These are phyloP conservation scores for Aythya baeri DNA, from an alignment of 2,113 vertebrate genomes.

Conservation along the genomic window DNA sequence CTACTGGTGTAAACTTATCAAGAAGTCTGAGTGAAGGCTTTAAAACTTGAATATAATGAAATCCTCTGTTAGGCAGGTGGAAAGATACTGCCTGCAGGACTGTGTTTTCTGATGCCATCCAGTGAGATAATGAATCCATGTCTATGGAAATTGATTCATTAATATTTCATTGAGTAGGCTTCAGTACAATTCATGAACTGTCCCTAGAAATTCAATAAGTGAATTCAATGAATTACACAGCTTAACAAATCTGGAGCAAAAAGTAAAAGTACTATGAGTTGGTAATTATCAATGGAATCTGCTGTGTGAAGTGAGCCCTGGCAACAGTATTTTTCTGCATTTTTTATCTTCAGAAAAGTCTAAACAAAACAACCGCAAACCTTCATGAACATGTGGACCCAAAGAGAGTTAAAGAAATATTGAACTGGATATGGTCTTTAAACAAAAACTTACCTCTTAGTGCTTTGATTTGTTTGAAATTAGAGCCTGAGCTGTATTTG, in stretches of 20 bases:
- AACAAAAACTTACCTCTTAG: not conserved
- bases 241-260: conserved; percentile 68
- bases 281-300: conserved; percentile 16
- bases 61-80: conserved; percentile 62
- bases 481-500: not conserved
- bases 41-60: conserved; percentile 66
- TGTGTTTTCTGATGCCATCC: conserved; percentile 74
- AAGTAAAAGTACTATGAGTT: not conserved
- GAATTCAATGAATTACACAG: conserved; percentile 72
- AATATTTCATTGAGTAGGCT: conserved; percentile 80
- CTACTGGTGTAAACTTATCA: conserved; percentile 41
- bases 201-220: conserved; percentile 77
- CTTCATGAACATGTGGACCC: not conserved
- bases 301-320: not conserved
- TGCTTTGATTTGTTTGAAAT: not conserved
- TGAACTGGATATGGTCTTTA: not conserved
- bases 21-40: conserved; percentile 45
- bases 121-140: conserved; percentile 77
- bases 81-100: conserved; percentile 70
- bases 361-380: not conserved
- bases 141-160: conserved; percentile 82
- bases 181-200: conserved; percentile 76
- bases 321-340: not conserved
- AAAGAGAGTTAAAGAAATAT: not conserved
- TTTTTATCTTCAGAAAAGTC: not conserved